A percentile compares a stretch with the other conserved stretches of the same genome.
phyloP scores from a whole-genome alignment of 37 sponge, comb jelly and placozoan genomes.

The Cladorhizidae sp. region DNA sequence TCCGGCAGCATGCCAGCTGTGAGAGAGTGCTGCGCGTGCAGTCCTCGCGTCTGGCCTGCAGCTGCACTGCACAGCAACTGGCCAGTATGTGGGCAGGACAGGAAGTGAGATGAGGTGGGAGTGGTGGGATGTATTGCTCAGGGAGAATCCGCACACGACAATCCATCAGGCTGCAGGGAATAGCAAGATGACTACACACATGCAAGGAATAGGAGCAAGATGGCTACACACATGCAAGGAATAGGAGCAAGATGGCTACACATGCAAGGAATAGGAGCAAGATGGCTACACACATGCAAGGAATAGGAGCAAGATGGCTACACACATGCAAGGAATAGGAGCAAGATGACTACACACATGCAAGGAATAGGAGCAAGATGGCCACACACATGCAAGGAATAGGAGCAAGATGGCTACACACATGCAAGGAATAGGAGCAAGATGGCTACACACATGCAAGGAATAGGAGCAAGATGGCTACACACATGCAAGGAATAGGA shows the following conservation, averaged over 20 bases:
- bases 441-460: too few species aligned
- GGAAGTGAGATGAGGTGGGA: constrained; percentile 44
- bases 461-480: too few species aligned
- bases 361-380: too few species aligned
- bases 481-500: too few species aligned
- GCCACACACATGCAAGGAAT: too few species aligned
- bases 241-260: neutral
- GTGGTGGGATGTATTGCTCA: constrained; percentile 50
- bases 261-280: neutral
- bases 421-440: too few species aligned
- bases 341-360: too few species aligned
- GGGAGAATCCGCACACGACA: constrained; percentile 52
- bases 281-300: neutral
- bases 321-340: too few species aligned
- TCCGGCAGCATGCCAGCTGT: constrained; percentile 23
- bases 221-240: neutral
- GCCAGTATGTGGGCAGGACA: constrained; percentile 46
- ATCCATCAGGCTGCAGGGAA: constrained; percentile 50
- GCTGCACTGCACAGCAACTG: constrained; percentile 18
- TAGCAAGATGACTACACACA: neutral
- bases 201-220: neutral
- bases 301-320: too few species aligned
- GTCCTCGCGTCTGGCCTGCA: constrained; percentile 23
- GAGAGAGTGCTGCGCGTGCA: constrained; percentile 5
- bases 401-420: too few species aligned